Conservation (phyloP, 2,888 invertebrate species). For the Pseudoips prasinana region DNA sequence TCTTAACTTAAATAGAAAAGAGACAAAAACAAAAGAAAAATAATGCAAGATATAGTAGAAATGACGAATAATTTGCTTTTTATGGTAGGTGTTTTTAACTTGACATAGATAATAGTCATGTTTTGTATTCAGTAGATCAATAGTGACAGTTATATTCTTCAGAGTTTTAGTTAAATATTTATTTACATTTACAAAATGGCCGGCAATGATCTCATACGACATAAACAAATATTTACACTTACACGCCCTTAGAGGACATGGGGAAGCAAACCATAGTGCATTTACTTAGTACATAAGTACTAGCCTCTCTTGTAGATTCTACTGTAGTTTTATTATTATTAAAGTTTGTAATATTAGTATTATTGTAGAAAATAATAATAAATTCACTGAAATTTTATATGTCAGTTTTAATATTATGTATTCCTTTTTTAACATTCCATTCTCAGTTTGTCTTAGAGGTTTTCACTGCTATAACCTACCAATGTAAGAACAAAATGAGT, state of each 20-base stretch:
- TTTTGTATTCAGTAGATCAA: too few species aligned
- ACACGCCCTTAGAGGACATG: not conserved
- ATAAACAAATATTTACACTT: slow-evolving; percentile 25
- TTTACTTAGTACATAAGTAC: slow-evolving; percentile 17
- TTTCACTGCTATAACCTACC: too few species aligned
- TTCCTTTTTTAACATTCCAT: too few species aligned
- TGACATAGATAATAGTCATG: too few species aligned
- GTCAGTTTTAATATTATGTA: too few species aligned
- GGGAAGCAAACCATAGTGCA: slow-evolving; percentile 13
- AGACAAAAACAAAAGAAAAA: too few species aligned
- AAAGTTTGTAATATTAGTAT: slow-evolving; percentile 22
- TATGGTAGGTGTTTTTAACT: too few species aligned
- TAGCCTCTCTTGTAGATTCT: slow-evolving; percentile 24
- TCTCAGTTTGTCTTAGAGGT: too few species aligned
- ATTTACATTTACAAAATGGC: slow-evolving; percentile 42
- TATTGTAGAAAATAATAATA: slow-evolving; percentile 26
- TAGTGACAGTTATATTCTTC: slow-evolving; percentile 12
- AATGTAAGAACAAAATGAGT: too few species aligned
- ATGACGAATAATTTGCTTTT: too few species aligned
- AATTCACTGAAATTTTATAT: slow-evolving; percentile 9
- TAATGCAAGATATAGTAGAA: too few species aligned
- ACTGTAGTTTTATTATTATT: slow-evolving; percentile 22
- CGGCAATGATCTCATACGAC: slow-evolving; percentile 58
- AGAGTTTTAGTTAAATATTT: slow-evolving; percentile 25
- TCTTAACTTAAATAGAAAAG: too few species aligned